phyloP scores from a whole-genome alignment of 2,113 vertebrate genomes.

The Sphaerodactylus townsendi region DNA sequence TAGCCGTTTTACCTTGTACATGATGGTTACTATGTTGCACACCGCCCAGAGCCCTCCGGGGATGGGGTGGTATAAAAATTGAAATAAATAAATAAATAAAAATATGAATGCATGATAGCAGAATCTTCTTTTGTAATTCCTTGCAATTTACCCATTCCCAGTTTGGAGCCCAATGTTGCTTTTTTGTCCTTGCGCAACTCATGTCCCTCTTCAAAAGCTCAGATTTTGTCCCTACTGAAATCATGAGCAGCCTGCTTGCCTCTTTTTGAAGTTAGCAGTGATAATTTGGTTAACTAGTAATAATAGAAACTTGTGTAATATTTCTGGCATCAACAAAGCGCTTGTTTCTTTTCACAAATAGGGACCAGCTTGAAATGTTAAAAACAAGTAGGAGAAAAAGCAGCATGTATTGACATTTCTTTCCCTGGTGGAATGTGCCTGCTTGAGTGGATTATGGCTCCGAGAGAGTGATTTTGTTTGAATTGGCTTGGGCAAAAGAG shows the following conservation, averaged over 20 bases:
- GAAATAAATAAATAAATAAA: too few species aligned
- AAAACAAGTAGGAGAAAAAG: constrained; percentile 29
- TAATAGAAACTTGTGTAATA: background rate
- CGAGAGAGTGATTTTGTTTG: constrained; percentile 37
- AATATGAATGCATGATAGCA: background rate
- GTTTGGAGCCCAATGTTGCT: background rate
- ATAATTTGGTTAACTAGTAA: constrained; percentile 14
- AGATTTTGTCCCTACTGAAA: too few species aligned
- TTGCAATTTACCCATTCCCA: background rate
- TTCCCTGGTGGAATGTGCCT: constrained; percentile 28
- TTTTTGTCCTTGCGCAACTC: background rate
- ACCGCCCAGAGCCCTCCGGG: too few species aligned
- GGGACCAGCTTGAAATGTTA: background rate
- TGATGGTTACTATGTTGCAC: too few species aligned
- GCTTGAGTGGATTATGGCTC: constrained; percentile 27
- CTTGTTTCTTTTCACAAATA: constrained; percentile 42
- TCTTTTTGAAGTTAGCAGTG: background rate
- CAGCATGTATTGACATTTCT: constrained; percentile 3
- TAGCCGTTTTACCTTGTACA: too few species aligned
- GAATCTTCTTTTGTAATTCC: background rate
- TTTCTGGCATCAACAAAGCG: background rate
- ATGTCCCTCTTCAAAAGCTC: too few species aligned
- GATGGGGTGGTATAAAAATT: too few species aligned
- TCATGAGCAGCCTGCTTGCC: background rate
- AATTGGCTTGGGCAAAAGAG: constrained; percentile 27